Percentiles rank a stretch among this genome's conserved stretches.
Evolutionary conservation across 2,113 vertebrate genomes (phyloP).

Genomic region (Sapayoa aenigma): DNA sequence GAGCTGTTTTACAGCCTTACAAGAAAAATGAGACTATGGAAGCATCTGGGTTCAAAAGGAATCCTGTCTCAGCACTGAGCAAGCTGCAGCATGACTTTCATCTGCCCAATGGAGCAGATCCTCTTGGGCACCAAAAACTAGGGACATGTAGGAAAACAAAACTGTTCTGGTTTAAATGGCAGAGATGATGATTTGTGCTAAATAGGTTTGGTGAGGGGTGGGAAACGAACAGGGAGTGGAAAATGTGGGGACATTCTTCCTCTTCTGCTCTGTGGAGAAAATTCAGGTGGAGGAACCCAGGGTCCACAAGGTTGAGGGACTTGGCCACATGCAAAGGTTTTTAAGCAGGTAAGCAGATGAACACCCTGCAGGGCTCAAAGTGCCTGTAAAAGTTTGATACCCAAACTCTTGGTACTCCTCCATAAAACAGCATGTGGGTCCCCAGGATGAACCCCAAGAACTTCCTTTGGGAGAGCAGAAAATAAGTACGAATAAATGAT

Average conservation of each 20-base stretch:
- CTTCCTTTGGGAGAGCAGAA: not conserved
- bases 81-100: not conserved
- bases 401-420: not conserved
- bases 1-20: not conserved
- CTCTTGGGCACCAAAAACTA: not conserved
- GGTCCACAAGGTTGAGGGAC: not conserved
- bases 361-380: not conserved
- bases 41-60: not conserved
- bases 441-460: not conserved
- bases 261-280: not conserved
- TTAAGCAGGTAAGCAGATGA: not conserved
- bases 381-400: not conserved
- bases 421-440: accelerated
- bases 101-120: not conserved
- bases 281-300: not conserved
- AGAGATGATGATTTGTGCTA: not conserved
- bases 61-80: not conserved
- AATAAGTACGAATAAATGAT: not conserved
- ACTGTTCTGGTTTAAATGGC: not conserved
- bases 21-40: not conserved
- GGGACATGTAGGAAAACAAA: accelerated
- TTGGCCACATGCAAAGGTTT: accelerated
- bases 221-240: not conserved
- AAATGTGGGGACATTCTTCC: not conserved
- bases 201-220: not conserved